phyloP scores from a whole-genome alignment of 2,113 vertebrate species.

The Columba livia region DNA sequence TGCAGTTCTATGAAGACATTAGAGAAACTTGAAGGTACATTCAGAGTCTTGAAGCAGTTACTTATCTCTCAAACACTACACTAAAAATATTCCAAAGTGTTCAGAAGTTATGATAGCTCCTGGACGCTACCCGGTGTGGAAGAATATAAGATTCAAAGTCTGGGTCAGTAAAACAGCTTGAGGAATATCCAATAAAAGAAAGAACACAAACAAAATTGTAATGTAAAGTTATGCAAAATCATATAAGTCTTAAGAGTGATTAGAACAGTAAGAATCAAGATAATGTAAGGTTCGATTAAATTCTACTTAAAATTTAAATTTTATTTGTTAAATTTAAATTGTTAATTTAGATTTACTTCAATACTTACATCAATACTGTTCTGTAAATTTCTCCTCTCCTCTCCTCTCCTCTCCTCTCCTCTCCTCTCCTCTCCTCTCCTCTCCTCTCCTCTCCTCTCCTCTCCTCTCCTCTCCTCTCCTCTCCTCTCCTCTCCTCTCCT shows the following conservation, averaged over 20 bases:
- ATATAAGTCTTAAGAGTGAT: not conserved
- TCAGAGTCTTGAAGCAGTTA: not conserved
- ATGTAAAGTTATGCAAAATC: not conserved
- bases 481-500: not conserved
- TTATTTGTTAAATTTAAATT: not conserved
- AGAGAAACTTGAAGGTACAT: not conserved
- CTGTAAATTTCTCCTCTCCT: too few relatives aligned
- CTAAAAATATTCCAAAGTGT: not conserved
- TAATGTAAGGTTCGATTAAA: not conserved
- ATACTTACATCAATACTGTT: too few relatives aligned
- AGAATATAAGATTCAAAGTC: not conserved
- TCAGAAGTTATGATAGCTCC: not conserved
- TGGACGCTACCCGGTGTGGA: not conserved
- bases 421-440: too few relatives aligned
- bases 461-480: not conserved
- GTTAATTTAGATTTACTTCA: too few relatives aligned
- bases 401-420: too few relatives aligned
- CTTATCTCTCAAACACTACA: not conserved
- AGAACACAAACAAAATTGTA: not conserved
- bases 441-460: not conserved
- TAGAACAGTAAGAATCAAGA: not conserved
- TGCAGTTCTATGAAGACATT: not conserved
- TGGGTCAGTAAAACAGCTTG: not conserved
- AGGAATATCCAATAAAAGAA: not conserved
- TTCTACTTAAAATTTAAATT: not conserved